phyloP scores from a whole-genome alignment of 2,113 vertebrate species.

The Manacus vitellinus region DNA sequence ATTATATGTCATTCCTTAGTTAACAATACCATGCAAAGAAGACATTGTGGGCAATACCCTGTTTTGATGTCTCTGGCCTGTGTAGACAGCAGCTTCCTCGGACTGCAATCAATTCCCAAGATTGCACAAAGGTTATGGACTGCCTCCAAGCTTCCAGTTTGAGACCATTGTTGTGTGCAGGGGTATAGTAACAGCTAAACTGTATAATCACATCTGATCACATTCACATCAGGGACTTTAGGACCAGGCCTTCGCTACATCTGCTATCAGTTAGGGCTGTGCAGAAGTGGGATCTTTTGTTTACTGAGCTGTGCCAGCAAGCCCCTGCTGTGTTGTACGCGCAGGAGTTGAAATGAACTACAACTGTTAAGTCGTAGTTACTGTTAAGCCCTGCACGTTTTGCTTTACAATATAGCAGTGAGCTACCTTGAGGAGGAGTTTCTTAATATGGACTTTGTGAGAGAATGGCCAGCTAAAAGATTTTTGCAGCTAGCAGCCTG shows the following conservation, averaged over 20 bases:
- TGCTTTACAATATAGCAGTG: neutral
- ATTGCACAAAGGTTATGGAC: slow-evolving; percentile 23
- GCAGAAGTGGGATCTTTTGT: neutral
- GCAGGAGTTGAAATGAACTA: neutral
- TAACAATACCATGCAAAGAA: neutral
- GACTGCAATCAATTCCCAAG: neutral
- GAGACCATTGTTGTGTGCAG: neutral
- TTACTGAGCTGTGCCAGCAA: neutral
- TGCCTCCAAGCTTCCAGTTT: neutral
- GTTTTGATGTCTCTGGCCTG: slow-evolving; percentile 36
- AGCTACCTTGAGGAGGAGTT: neutral
- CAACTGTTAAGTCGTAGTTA: neutral
- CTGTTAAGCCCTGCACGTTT: neutral
- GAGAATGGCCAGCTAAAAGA: neutral
- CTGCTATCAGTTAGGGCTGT: neutral
- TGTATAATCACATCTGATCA: neutral
- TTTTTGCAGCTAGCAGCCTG: neutral
- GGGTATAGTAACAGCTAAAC: neutral
- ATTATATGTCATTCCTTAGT: slow-evolving; percentile 1
- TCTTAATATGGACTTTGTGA: neutral
- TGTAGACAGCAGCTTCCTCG: neutral
- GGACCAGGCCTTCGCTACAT: neutral
- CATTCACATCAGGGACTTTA: neutral
- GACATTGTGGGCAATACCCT: neutral
- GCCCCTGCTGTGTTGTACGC: neutral